Conservation (phyloP, 2,888 invertebrate species). For the Periphyllus acericola region DNA sequence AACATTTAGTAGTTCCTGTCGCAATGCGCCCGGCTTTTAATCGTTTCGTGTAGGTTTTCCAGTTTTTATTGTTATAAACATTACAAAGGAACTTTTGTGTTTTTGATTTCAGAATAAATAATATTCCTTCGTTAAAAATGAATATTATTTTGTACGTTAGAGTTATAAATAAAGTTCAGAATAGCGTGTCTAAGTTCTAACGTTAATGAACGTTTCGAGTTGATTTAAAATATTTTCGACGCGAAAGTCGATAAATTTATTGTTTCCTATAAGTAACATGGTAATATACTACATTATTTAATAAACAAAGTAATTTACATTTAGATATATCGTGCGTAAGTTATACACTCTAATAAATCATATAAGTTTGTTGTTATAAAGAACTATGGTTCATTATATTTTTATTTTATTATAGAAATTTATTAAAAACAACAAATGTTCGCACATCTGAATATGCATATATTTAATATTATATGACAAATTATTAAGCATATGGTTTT, state of each 20-base stretch:
- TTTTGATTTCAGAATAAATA: conserved; percentile 22
- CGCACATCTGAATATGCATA: too few relatives aligned
- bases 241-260: neutral
- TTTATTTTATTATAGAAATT: neutral
- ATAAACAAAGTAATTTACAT: neutral
- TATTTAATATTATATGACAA: too few relatives aligned
- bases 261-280: neutral
- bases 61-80: neutral
- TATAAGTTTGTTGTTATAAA: neutral
- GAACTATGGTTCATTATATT: neutral
- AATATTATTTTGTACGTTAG: neutral
- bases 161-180: neutral
- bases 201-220: neutral
- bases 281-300: neutral
- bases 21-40: neutral
- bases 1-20: neutral
- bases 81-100: neutral
- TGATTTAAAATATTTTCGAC: neutral
- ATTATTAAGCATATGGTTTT: too few relatives aligned
- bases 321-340: neutral
- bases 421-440: neutral
- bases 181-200: neutral
- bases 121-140: neutral
- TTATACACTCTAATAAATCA: neutral
- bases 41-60: neutral